Percentiles rank a stretch among this genome's conserved stretches.
phyloP scores from a whole-genome alignment of 2,888 invertebrate species.

The Thalpophila matura region DNA sequence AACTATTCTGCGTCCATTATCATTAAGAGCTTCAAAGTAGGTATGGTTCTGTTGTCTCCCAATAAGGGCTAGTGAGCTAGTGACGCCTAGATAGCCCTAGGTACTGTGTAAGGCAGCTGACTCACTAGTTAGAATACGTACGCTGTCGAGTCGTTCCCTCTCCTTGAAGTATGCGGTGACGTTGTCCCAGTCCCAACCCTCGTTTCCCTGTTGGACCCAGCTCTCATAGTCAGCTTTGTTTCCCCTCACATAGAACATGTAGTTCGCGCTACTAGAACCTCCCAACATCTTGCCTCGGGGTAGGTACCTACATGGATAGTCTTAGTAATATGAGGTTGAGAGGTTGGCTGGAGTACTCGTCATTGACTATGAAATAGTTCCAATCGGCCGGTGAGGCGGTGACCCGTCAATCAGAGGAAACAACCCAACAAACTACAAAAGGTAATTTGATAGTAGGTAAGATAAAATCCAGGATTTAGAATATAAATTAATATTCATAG shows the following conservation, averaged over 20 bases:
- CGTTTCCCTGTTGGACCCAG: slow-evolving; percentile 92
- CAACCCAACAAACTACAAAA: too few relatives aligned
- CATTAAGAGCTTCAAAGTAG: slow-evolving; percentile 67
- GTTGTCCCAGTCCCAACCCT: slow-evolving; percentile 70
- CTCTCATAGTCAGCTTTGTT: slow-evolving; percentile 91
- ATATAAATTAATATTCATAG: too few relatives aligned
- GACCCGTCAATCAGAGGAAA: too few relatives aligned
- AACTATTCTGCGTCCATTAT: slow-evolving; percentile 67
- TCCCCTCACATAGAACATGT: slow-evolving; percentile 92
- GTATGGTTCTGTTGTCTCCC: slow-evolving; percentile 65
- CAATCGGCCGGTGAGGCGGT: slow-evolving; percentile 50
- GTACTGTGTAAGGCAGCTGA: slow-evolving; percentile 69
- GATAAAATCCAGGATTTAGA: too few relatives aligned
- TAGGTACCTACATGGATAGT: slow-evolving; percentile 81
- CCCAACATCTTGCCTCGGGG: slow-evolving; percentile 92
- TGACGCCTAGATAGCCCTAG: slow-evolving; percentile 64
- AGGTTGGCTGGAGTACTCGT: slow-evolving; percentile 64
- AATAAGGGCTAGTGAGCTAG: slow-evolving; percentile 69
- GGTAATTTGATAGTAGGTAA: too few relatives aligned
- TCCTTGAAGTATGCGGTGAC: slow-evolving; percentile 69
- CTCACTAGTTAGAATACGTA: slow-evolving; percentile 59
- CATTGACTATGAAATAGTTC: slow-evolving; percentile 63
- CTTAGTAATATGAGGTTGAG: slow-evolving; percentile 56
- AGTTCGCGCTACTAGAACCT: slow-evolving; percentile 92
- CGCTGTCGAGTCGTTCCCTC: slow-evolving; percentile 61